Evolutionary conservation across 2,888 invertebrate species (phyloP).

Genomic region (Teleogryllus oceanicus): DNA sequence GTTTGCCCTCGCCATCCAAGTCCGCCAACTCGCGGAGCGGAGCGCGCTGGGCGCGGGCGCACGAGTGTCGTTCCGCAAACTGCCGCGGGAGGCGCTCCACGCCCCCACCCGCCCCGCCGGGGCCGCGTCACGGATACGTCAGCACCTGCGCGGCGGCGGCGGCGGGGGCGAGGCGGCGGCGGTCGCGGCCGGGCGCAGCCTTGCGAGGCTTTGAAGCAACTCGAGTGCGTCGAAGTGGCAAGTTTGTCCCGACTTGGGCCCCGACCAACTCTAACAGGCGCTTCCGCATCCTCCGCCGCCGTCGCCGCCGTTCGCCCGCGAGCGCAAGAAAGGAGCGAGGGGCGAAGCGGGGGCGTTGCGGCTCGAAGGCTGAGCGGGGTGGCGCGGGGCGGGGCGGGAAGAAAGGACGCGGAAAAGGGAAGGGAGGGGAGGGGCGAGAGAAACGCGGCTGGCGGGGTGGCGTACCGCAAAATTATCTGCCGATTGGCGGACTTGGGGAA

Average conservation of each 20-base stretch:
- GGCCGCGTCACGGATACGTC: not conserved
- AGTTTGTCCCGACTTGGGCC: not conserved
- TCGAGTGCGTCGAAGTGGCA: not conserved
- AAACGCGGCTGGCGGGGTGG: not conserved
- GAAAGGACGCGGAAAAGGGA: not conserved
- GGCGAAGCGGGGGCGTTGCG: no score
- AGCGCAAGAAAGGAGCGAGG: no score
- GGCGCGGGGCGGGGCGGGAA: not conserved
- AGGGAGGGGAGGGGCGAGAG: not conserved
- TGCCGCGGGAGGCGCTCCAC: no score
- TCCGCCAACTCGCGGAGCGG: no score
- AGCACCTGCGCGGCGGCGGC: not conserved
- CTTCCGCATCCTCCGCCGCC: not conserved
- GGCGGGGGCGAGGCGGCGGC: no score
- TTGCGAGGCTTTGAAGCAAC: not conserved
- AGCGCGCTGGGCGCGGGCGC: no score
- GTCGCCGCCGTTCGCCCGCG: no score
- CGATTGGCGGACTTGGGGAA: not conserved
- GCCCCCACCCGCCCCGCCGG: no score
- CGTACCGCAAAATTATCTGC: not conserved
- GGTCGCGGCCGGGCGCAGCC: not conserved
- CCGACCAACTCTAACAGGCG: not conserved
- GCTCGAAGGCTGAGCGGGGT: not conserved
- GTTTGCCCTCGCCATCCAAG: no score
- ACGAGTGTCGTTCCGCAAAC: no score